Conservation (phyloP, 2,113 vertebrate genomes). For the Thinocorus orbignyianus region DNA sequence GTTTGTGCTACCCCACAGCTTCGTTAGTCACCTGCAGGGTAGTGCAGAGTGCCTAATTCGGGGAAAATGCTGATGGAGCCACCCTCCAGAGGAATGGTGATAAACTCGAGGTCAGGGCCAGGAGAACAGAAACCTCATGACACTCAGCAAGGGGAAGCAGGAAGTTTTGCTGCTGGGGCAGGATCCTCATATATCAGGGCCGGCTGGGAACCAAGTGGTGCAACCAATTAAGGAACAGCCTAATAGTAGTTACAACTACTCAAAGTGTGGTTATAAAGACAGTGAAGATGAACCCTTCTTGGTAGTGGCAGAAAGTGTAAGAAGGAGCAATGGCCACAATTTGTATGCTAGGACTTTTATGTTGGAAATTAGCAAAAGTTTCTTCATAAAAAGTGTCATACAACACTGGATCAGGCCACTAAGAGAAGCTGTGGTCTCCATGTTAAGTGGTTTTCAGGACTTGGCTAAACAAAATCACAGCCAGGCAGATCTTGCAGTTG, state of each 20-base stretch:
- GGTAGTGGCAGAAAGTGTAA: background rate
- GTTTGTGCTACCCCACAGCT: accelerated
- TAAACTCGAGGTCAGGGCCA: background rate
- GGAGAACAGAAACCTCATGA: background rate
- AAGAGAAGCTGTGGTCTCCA: background rate
- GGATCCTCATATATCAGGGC: background rate
- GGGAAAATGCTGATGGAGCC: background rate
- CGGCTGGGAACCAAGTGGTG: background rate
- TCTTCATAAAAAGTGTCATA: background rate
- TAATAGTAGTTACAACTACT: background rate
- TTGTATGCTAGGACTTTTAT: background rate
- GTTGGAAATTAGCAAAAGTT: background rate
- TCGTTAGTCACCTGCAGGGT: background rate
- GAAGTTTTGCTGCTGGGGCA: background rate
- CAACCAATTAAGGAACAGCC: background rate
- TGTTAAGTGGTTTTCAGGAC: background rate
- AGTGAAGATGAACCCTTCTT: background rate
- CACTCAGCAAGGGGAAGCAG: background rate
- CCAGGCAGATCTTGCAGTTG: background rate
- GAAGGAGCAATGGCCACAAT: background rate
- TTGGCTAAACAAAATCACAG: background rate
- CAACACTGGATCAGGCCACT: background rate
- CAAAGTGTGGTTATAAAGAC: background rate
- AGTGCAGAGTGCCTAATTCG: background rate
- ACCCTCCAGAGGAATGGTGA: background rate